Evolutionary conservation across 2,797 vertebrate genomes (phyloP).

Genomic region (Melopsittacus undulatus): DNA sequence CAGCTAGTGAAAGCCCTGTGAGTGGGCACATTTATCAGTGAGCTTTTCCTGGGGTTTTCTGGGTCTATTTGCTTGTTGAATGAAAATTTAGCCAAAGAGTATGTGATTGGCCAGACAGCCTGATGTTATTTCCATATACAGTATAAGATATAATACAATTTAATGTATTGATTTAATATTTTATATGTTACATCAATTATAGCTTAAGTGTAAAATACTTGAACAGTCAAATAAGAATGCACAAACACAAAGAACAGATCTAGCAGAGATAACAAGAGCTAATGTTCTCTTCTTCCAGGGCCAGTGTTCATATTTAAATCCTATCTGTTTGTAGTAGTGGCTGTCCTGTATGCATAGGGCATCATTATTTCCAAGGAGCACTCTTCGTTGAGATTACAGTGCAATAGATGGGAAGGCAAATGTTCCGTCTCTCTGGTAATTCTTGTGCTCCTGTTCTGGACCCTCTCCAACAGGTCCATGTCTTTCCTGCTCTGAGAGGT

Average conservation of each 20-base stretch:
- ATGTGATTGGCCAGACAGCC: neutral
- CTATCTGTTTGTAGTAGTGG: neutral
- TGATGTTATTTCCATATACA: neutral
- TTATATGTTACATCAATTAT: neutral
- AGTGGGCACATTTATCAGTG: neutral
- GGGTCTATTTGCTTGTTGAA: neutral
- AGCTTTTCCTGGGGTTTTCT: neutral
- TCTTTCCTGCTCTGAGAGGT: neutral
- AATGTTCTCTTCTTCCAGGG: neutral
- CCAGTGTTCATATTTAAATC: neutral
- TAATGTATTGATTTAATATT: neutral
- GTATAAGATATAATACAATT: neutral
- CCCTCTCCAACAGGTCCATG: neutral
- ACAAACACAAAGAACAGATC: neutral
- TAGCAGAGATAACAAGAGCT: neutral
- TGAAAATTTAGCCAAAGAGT: neutral
- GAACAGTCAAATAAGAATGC: neutral
- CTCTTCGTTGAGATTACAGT: neutral
- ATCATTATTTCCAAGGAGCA: neutral
- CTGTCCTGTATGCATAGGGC: neutral
- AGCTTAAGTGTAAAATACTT: neutral
- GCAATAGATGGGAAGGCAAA: neutral
- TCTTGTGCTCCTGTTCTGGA: neutral
- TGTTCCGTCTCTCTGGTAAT: neutral
- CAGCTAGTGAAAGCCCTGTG: slow-evolving; percentile 30